Base-by-base conservation (phyloP, 2,888 invertebrate genomes). In the Tetheella fluctuosa region DNA sequence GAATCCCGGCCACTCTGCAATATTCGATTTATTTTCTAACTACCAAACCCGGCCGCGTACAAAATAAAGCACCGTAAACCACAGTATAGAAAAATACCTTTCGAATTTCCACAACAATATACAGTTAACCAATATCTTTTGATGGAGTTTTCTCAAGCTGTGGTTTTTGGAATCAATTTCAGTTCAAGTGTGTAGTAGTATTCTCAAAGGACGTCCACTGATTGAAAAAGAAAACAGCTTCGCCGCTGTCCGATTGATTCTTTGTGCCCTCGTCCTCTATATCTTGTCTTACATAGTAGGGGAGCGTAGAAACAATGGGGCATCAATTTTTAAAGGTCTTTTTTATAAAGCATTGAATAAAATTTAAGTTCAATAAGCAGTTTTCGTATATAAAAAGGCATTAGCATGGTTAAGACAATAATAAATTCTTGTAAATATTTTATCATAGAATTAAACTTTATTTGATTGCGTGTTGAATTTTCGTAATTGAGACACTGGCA, bases 171-270 rank as follows among this genome's bases (percentile, higher is more conserved):
- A 70, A 68, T 70, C 67, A 66, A 70, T 72, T 74, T 74, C 74
- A 71, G 75, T 79, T 75, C 78, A 80, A 79, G 73, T 84, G 78
- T 81, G 77, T 68, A 71, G 71, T 70, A 64, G 73, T 71, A 78
- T 73, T 78, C 89, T 77, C 88, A 60, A 74, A 86, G 86, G 90
- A 88, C 79, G 80, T 77, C 75, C 81, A 81, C 84, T 91, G 91
- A 90, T 91, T 91, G 91, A 88, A 91, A 91, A 90, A 89, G 89
- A 89, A 90, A 91, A 91, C 90, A 90, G 87, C 83, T 86, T 86
- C 84, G 76, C 83, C 88, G 79, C 80, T 83, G 86, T 86, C 85
- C 87, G 86, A 89, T 90, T 90, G 90, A 90, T 89, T 90, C 87
- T 85, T 83, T 84, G 86, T 83, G 79, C 83, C 83, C 83, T 77